These are phyloP conservation scores for Gopherus flavomarginatus DNA, from an alignment of 2,113 vertebrate genomes.

Conservation along the genomic window DNA sequence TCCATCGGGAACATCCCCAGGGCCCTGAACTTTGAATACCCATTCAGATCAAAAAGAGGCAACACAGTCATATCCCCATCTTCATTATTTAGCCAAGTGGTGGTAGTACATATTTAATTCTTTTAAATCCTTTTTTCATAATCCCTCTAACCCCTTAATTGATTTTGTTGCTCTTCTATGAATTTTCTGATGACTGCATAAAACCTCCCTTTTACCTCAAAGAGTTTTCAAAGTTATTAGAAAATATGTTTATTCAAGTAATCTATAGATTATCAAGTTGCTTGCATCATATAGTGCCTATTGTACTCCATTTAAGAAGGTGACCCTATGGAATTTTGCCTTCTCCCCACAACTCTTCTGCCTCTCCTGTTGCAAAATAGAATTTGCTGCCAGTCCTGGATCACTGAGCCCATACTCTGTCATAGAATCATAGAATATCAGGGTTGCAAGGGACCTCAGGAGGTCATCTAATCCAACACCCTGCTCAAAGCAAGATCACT, in stretches of 20 bases:
- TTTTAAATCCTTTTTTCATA: neutral
- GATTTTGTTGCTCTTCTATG: neutral
- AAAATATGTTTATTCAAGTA: neutral
- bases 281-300: neutral
- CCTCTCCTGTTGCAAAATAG: neutral
- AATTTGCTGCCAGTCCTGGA: neutral
- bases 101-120: neutral
- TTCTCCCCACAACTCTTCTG: neutral
- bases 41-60: neutral
- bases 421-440: neutral
- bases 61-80: neutral
- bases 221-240: neutral
- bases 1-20: neutral
- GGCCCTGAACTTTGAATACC: neutral
- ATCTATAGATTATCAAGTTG: neutral
- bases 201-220: neutral
- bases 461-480: no score
- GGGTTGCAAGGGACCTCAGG: no score
- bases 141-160: neutral
- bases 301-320: neutral
- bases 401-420: neutral
- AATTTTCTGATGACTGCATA: neutral
- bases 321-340: neutral
- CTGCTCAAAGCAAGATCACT: no score
- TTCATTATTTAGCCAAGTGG: neutral